Conservation (phyloP, 2,113 vertebrate genomes). For the Bothrops jararaca region DNA sequence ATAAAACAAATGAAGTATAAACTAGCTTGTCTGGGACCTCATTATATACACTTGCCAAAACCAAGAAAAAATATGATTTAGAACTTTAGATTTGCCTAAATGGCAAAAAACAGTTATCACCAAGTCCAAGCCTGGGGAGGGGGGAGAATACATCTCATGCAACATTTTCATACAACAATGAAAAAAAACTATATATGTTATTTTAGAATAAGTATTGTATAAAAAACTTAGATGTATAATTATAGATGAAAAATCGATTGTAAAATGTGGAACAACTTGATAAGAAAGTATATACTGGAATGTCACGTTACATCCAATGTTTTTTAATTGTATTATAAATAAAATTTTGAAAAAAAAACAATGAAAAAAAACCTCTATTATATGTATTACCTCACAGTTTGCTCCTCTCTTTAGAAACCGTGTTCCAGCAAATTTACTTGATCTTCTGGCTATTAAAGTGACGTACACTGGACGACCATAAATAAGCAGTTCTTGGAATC, state of each 20-base stretch:
- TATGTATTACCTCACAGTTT: constrained; percentile 86
- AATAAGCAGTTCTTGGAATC: constrained; percentile 85
- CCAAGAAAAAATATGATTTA: neutral
- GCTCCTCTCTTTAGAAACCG: constrained; percentile 97
- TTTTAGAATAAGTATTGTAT: too few relatives aligned
- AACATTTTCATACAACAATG: neutral
- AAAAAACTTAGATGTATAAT: too few relatives aligned
- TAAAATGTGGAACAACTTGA: too few relatives aligned
- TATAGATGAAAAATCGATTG: too few relatives aligned
- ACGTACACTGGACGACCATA: constrained; percentile 93
- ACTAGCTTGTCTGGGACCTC: neutral
- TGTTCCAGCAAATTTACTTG: constrained; percentile 94
- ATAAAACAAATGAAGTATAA: neutral
- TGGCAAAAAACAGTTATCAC: neutral
- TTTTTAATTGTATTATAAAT: too few relatives aligned
- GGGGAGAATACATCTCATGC: neutral
- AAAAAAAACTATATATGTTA: neutral
- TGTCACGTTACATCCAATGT: too few relatives aligned
- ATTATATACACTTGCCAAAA: neutral
- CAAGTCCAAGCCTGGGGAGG: neutral
- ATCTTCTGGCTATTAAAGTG: constrained; percentile 94
- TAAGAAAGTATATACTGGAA: too few relatives aligned
- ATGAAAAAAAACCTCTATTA: neutral
- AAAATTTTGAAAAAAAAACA: neutral
- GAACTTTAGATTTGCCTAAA: neutral